Base-by-base conservation (phyloP, 2,888 invertebrate genomes). In the Cryptocephalus primarius region DNA sequence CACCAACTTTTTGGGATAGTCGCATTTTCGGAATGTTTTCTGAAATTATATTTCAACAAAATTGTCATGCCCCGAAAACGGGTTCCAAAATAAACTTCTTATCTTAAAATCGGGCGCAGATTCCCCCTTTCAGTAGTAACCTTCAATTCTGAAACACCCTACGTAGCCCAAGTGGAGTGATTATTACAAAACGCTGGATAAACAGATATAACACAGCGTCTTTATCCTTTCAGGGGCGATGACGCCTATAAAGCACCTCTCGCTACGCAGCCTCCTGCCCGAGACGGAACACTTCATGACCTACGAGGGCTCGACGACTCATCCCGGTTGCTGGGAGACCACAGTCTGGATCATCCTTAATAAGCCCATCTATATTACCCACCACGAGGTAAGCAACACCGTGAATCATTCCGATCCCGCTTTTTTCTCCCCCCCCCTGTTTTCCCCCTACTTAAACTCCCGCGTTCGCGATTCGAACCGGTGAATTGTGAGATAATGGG, bases 321-420 rank as follows among this genome's bases (percentile, higher is more conserved):
- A 92, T 72, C 97, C 97, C 8, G 92, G 95, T 43, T 99, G 97
- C 72, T 92, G 95, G 87, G 97, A 99, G 73, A 96, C 96, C n/a
- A 92, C 95, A 36, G 92, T 95, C 49, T 99, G 97, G 97, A 84
- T 97, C 65, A 89, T 99, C 63, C 83, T 94, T 71, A 97, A 97
- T 75, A 94, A 92, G 71, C 96, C 96, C 53, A 90, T 96, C 67
- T 95, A 94, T 77, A 90, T 97, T 67, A 91, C 93, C 57, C 86
- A 86, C 66, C 88, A 91, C 70, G 94, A 96, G 85, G 95, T 95
- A 72, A 71, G 75, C 31, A 46, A 48, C 40, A 41, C 12, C 36
- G 12, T 36, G 12, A 36, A 36, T 36, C 12, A 36, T 36, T 6
- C 22, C 22, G 36, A 6, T 36, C 36, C 36, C 12, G 36, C 2